phyloP scores from a whole-genome alignment of 2,113 vertebrate species.

The Pelecanus crispus region DNA sequence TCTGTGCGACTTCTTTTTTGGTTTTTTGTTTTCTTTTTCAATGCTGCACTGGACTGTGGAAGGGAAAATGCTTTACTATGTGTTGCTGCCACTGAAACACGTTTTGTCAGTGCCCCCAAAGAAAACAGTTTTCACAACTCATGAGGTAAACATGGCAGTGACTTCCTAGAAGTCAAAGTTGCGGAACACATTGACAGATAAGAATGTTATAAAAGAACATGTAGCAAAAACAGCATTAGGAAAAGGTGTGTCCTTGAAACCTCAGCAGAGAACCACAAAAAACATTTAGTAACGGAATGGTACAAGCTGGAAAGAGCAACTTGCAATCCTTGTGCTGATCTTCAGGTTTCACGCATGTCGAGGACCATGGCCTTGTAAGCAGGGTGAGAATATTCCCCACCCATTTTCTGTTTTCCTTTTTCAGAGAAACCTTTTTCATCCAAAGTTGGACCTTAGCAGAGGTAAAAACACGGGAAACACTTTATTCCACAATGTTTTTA shows the following conservation, averaged over 20 bases:
- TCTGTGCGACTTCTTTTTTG: background rate
- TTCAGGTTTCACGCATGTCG: background rate
- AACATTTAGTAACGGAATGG: background rate
- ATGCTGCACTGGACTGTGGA: constrained; percentile 23
- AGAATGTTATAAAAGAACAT: background rate
- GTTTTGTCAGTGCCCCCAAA: background rate
- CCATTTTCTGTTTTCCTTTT: background rate
- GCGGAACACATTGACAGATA: background rate
- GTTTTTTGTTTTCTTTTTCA: background rate
- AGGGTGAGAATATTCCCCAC: background rate
- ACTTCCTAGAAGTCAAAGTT: constrained; percentile 5
- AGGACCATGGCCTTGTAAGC: background rate
- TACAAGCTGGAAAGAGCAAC: background rate
- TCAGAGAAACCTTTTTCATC: background rate
- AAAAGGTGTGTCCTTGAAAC: background rate
- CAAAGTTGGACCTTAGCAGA: background rate
- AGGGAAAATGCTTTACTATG: background rate
- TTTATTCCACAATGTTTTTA: background rate
- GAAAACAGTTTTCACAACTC: background rate
- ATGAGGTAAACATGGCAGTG: background rate
- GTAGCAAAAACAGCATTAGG: background rate
- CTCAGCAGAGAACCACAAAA: background rate
- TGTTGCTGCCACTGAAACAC: background rate
- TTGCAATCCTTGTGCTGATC: background rate
- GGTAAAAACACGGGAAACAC: background rate